Conservation (phyloP, 2,797 vertebrate genomes). For the Eidolon dupreanum region DNA sequence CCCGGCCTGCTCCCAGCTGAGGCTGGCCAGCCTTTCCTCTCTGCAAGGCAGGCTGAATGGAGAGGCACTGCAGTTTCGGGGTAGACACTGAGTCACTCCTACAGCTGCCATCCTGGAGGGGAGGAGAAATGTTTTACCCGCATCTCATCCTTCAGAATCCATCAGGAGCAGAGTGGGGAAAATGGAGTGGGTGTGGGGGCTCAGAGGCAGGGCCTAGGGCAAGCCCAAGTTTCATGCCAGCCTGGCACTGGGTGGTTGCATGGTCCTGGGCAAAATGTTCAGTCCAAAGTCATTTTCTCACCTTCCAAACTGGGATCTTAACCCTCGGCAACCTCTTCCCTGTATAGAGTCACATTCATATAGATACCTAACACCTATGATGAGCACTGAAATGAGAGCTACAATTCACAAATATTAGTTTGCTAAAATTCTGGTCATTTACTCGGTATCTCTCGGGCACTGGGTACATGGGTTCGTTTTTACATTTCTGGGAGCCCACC, state of each 20-base stretch:
- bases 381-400: neutral
- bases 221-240: neutral
- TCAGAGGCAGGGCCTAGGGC: neutral
- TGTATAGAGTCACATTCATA: neutral
- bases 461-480: fast-evolving
- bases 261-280: neutral
- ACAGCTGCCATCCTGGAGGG: neutral
- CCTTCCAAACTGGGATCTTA: neutral
- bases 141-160: neutral
- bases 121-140: neutral
- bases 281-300: neutral
- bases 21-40: neutral
- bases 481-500: neutral
- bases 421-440: neutral
- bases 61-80: neutral
- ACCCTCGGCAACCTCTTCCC: neutral
- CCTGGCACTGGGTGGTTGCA: fast-evolving
- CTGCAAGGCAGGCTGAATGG: neutral
- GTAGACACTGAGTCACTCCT: neutral
- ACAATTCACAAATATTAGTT: neutral
- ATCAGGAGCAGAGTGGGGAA: fast-evolving
- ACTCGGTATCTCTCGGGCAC: fast-evolving
- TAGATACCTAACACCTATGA: fast-evolving
- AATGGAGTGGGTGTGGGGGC: neutral
- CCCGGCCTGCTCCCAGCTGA: neutral